phyloP scores from a whole-genome alignment of 1,140 invertebrate species.

The Drosophila tsacasi region DNA sequence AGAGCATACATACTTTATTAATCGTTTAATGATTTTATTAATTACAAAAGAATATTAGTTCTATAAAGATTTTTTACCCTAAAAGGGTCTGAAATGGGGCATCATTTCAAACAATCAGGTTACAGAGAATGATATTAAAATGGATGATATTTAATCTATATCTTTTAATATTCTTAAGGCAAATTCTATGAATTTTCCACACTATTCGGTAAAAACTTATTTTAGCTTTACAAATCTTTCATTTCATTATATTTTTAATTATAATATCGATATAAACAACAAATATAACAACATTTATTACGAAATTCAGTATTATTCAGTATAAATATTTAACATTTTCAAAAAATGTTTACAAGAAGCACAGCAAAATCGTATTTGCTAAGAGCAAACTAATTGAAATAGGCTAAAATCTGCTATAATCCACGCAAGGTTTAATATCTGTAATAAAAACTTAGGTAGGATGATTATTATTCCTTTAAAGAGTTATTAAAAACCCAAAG shows the following conservation, averaged over 20 bases:
- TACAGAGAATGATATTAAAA: too few species aligned
- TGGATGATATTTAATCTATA: not conserved
- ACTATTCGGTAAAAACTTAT: too few species aligned
- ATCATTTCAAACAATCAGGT: too few species aligned
- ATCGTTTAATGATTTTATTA: not conserved
- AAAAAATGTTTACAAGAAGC: not conserved
- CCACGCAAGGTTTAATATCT: too few species aligned
- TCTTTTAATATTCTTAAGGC: too few species aligned
- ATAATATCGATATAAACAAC: too few species aligned
- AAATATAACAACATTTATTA: not conserved
- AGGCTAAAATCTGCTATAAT: too few species aligned
- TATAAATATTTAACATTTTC: not conserved
- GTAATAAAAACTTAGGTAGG: too few species aligned
- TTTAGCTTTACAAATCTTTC: not conserved
- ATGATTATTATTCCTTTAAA: not conserved
- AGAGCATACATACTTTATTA: not conserved
- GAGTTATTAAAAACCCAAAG: too few species aligned
- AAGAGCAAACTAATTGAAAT: too few species aligned
- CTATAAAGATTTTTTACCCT: not conserved
- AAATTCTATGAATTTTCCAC: too few species aligned
- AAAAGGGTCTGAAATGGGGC: not conserved
- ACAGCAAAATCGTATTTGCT: not conserved
- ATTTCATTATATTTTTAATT: too few species aligned
- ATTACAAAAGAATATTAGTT: not conserved
- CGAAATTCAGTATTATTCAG: rapidly evolving